Base-by-base conservation (phyloP, 2,797 vertebrate species). In the Neomorphus geoffroyi region DNA sequence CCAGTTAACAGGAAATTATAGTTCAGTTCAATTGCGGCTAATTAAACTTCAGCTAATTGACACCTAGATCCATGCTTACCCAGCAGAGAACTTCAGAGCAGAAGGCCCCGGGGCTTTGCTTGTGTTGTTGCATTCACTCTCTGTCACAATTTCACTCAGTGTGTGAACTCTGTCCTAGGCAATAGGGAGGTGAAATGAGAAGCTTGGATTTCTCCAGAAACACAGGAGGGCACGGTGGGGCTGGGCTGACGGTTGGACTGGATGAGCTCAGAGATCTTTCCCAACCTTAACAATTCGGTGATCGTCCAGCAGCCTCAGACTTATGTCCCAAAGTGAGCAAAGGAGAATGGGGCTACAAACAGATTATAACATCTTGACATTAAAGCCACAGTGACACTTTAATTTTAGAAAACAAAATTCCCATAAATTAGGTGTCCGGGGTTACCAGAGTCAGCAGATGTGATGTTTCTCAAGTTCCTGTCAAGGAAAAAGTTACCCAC, bases 11-110 rank as follows among this genome's bases (percentile, higher is more conserved):
- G 33, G 46, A 51, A 84, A 85, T 85, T 65, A 61, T 10, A 91
- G 71, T 65, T 93, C 87, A 73, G 45, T 92, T 80, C 85, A 70
- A 57, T 93, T 85, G 62, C 64, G 60, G 43, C 73, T 80, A 91
- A 92, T 93, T 95, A 92, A 84, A 50, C 32, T n/a, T 33, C 24
- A 50, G 62, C 16, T 88, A 86, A 94, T 94, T 82, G 81, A 39
- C 77, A 64, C 88, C 61, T 13, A 61, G 35, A 46, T 45, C 64
- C 22, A 8, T 18, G 51, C 27, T 7, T 22, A 39, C 43, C 65
- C 84, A 28, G 27, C 18, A 51, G 67, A 8, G 35, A 2, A 30
- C 61, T 87, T 2, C 0, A 35, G 54, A 64, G 80, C 64, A 21
- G 50, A 57, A 57, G 58, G 39, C 32, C 2, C 1, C 28, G 18